Percentiles rank a stretch among this genome's conserved stretches.
These are phyloP conservation scores for Oenanthe melanoleuca DNA, from an alignment of 2,113 vertebrate genomes.

Conservation along the genomic window DNA sequence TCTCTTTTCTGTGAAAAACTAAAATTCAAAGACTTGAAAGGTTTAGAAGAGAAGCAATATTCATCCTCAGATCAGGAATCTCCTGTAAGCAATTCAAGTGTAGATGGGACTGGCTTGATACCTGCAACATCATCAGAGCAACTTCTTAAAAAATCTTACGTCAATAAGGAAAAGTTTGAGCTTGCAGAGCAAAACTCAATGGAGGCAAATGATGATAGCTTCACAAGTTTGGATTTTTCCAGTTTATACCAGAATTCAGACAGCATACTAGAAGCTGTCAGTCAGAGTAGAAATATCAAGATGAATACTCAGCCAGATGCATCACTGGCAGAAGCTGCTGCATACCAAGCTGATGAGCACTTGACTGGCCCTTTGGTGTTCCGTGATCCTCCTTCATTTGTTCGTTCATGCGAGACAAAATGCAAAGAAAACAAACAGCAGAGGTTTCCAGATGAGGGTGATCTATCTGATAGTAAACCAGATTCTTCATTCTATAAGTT, in stretches of 20 bases:
- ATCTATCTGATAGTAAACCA: conserved; percentile 19
- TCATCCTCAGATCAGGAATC: background rate
- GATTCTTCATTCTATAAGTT: conserved; percentile 61
- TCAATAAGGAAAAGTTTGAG: background rate
- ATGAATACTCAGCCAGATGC: background rate
- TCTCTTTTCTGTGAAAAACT: conserved; percentile 22
- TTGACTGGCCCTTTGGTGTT: background rate
- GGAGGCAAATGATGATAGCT: background rate
- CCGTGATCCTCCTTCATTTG: background rate
- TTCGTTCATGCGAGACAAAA: background rate
- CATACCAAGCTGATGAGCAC: conserved; percentile 1
- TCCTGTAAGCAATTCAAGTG: background rate
- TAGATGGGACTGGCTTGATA: background rate
- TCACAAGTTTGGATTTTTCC: background rate
- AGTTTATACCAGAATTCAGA: conserved; percentile 13
- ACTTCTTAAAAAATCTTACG: background rate
- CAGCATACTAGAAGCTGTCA: background rate
- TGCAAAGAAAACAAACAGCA: conserved; percentile 34
- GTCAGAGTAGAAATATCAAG: background rate
- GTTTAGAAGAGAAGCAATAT: background rate
- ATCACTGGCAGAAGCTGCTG: conserved; percentile 12
- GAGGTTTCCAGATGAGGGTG: conserved; percentile 45
- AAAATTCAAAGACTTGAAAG: conserved; percentile 28
- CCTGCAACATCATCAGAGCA: background rate
- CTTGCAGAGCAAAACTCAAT: background rate